These are phyloP conservation scores for Chymomyza amoena DNA, from an alignment of 2,888 invertebrate species.

Conservation along the genomic window DNA sequence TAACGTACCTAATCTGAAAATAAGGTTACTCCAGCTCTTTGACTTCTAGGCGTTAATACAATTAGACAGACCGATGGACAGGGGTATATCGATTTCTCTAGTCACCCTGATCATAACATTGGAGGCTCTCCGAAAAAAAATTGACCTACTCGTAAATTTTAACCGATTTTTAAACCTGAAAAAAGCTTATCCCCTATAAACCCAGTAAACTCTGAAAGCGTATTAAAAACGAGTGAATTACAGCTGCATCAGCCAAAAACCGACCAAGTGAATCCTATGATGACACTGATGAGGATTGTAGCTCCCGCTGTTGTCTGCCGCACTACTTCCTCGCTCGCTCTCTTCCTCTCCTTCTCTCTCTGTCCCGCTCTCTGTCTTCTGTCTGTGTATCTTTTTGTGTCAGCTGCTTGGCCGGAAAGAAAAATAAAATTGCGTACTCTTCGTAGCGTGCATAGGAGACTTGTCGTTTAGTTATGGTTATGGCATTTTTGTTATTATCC, in stretches of 20 bases:
- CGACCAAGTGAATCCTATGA: not conserved
- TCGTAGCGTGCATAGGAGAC: not conserved
- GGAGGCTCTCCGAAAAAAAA: no score
- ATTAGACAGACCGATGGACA: no score
- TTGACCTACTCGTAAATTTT: no score
- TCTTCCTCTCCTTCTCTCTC: not conserved
- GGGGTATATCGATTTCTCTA: no score
- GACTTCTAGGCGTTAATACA: no score
- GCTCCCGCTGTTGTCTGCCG: not conserved
- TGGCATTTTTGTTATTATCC: conserved; percentile 66
- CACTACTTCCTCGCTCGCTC: not conserved
- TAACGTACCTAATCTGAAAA: no score
- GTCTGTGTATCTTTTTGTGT: not conserved
- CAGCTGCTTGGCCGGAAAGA: conserved; percentile 21
- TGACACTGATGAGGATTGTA: not conserved
- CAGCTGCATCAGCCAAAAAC: not conserved
- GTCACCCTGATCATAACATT: no score
- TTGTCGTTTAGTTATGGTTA: conserved; percentile 32
- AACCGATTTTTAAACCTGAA: not conserved
- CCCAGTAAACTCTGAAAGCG: not conserved
- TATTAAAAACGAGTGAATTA: conserved; percentile 23
- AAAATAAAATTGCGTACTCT: conserved; percentile 24
- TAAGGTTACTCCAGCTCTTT: no score
- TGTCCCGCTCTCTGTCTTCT: not conserved
- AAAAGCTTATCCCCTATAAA: not conserved